Base-by-base conservation (phyloP, 2,113 vertebrate genomes). In the Bucco capensis region DNA sequence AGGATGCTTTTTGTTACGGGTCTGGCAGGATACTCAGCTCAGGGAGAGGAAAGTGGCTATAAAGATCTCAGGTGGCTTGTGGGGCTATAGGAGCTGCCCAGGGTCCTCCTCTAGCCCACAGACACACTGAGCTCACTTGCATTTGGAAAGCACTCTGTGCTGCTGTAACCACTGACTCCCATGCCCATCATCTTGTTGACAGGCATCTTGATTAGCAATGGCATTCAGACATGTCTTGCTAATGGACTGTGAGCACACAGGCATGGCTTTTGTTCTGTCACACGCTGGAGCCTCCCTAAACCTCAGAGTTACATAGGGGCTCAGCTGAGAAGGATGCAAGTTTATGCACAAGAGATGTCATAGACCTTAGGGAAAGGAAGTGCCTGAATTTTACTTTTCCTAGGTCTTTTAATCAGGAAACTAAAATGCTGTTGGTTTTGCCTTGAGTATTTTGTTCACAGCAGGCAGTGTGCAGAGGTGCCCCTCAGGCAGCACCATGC, bases 291-390 rank as follows among this genome's bases (percentile, higher is more conserved):
- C 12, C 22, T 12, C 42, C 42, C 65, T 51, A 22, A 28, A 9
- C 27, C 77, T 31, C 46, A 3, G 50, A 24, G 19, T 19, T 1
- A 0, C 1, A 0, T 0, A 8, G 13, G 8, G 50, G 47, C 83
- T 51, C 60, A 25, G 78, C 25, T 1, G 37, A 50, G 37, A 4
- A 12, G 27, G 49, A 51, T 23, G 28, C 0, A 8, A 30, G 33
- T 1, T 25, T 11, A 4, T 0, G 4, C 24, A 22, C 1, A 0
- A 15, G 67, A 65, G 24, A 15, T 37, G 71, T 24, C 70, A n/a
- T 0, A 0, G 0, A 4, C 12, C 0, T 0, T 0, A 44, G 74
- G 22, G 53, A 60, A 33, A 56, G 46, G 66, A 61, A 37, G 15
- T 2, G 23, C 51, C 81, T 12, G 16, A 6, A 19, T 66, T 58